Base-by-base conservation (phyloP, 2,113 vertebrate genomes). In the Parotia lawesii region DNA sequence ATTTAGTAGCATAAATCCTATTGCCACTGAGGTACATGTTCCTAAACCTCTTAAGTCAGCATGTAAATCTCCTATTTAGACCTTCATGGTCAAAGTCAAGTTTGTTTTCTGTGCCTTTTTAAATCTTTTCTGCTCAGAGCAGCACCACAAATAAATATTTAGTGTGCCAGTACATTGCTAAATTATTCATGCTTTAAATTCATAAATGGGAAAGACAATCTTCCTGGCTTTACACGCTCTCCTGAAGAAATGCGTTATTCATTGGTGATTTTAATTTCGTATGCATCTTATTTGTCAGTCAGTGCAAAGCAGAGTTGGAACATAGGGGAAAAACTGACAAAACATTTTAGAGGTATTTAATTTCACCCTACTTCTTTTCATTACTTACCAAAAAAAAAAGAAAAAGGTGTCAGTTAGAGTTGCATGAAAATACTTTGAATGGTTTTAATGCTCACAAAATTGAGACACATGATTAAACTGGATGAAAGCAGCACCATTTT, bases 131-230 rank as follows among this genome's bases (percentile, higher is more conserved):
- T 96, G 61, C 91, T 91, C 50, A 75, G 79, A 96, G 76, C 69
- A 84, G 69, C 64, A 92, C 95, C 93, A 92, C 85, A 96, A 94
- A 96, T 96, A 97, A 97, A 95, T 90, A 96, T 71, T 80, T 96
- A 97, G 90, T 75, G 58, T 85, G 90, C 85, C 91, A 94, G 93
- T 94, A 89, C 86, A 89, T 85, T 91, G 72, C 38, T 97, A 96
- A 96, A 96, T 97, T 97, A 97, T 97, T 97, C 95, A 97, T 96
- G 84, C 47, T 71, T 94, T 96, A 85, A 96, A 97, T 87, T 96
- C 66, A 11, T 92, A 95, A 95, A 92, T 85, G 76, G 67, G 92
- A 95, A 96, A 96, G 88, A 94, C 88, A 93, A 88, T 89, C 94
- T 94, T 92, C 93, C 89, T 92, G 95, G 80, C 90, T 96, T 93